These are phyloP conservation scores for Meriones unguiculatus DNA, from an alignment of 2,113 vertebrate species.

Conservation along the genomic window DNA sequence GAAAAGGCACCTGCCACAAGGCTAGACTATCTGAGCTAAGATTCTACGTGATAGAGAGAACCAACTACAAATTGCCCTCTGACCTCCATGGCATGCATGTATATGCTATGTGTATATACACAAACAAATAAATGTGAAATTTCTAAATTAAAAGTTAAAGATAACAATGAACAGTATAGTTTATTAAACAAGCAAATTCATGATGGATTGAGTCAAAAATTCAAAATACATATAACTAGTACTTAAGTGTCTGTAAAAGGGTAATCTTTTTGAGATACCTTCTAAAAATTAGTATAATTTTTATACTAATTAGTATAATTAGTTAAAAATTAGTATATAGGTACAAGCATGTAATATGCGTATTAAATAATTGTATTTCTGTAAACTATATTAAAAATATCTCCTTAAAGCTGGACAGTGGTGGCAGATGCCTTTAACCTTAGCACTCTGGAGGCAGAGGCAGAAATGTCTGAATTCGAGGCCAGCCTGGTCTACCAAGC, in stretches of 20 bases:
- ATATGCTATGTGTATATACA: background rate
- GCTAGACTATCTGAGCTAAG: background rate
- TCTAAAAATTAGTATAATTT: conserved; percentile 56
- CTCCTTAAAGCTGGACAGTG: background rate
- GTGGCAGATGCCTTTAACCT: too few relatives aligned
- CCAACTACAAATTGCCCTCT: background rate
- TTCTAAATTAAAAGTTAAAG: conserved; percentile 46
- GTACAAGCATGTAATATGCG: conserved; percentile 36
- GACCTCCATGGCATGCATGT: background rate
- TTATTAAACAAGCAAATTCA: conserved; percentile 19
- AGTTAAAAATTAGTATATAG: conserved; percentile 50
- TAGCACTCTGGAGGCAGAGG: too few relatives aligned
- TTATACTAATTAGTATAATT: too few relatives aligned
- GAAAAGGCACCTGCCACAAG: background rate
- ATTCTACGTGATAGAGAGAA: background rate
- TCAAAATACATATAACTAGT: conserved; percentile 38
- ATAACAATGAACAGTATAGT: conserved; percentile 22
- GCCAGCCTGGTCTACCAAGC: background rate
- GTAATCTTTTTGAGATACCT: conserved; percentile 12
- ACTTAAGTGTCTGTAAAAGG: conserved; percentile 5
- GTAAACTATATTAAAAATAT: conserved; percentile 49
- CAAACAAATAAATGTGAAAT: background rate
- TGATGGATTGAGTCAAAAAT: conserved; percentile 17
- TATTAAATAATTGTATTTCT: conserved; percentile 30
- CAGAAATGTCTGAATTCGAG: background rate